Conservation (phyloP, 2,113 vertebrate species). For the Mesocricetus auratus region DNA sequence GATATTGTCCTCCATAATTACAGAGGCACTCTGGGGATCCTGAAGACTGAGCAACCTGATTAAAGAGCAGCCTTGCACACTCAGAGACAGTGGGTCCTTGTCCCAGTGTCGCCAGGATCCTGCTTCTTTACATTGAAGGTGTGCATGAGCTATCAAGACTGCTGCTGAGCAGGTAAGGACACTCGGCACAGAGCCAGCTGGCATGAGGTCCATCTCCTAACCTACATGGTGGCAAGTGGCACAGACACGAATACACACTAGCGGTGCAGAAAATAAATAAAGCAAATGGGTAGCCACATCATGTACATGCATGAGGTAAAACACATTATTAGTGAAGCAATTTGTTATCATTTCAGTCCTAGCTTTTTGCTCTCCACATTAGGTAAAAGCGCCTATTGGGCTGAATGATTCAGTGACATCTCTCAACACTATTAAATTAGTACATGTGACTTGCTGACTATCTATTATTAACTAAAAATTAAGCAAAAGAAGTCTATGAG, state of each 20-base stretch:
- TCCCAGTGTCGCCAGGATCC: not conserved
- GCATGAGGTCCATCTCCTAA: not conserved
- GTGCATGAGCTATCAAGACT: not conserved
- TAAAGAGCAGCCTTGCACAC: not conserved
- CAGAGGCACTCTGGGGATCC: not conserved
- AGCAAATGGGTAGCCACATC: not conserved
- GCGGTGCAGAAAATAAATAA: not conserved
- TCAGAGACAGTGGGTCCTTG: not conserved
- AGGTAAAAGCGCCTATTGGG: not conserved
- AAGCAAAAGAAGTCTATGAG: conserved; percentile 12
- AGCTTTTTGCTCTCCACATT: conserved; percentile 3
- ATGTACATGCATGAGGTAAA: not conserved
- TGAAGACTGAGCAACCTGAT: not conserved
- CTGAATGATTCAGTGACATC: not conserved
- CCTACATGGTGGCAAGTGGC: not conserved
- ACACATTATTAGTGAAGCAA: not conserved
- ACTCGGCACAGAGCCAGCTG: not conserved
- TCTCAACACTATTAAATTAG: not conserved
- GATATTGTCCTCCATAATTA: not conserved
- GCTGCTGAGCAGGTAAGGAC: not conserved
- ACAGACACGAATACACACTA: not conserved
- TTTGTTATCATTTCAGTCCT: not conserved
- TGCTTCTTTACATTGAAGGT: not conserved
- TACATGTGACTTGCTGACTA: not conserved
- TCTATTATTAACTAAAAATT: not conserved